These are phyloP conservation scores for Callinectes sapidus DNA, from an alignment of 2,888 invertebrate genomes.

Conservation along the genomic window DNA sequence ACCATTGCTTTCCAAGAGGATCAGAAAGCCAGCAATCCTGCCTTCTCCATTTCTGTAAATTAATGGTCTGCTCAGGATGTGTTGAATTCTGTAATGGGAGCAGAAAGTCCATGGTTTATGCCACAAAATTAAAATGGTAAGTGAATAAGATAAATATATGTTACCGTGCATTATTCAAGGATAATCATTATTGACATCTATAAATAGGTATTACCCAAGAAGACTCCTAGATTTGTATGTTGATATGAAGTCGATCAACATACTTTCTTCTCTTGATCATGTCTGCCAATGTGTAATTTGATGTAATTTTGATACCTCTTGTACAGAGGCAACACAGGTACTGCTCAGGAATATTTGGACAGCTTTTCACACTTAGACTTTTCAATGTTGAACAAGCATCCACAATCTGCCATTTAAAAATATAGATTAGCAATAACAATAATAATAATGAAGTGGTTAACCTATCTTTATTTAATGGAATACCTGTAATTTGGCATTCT, in stretches of 20 bases:
- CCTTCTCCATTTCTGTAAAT: no score
- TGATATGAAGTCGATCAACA: constrained; percentile 40
- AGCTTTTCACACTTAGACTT: constrained; percentile 36
- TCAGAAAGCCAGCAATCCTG: no score
- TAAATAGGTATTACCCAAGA: background rate
- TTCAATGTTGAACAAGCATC: constrained; percentile 26
- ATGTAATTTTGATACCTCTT: constrained; percentile 31
- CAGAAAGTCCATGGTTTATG: background rate
- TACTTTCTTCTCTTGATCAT: constrained; percentile 53
- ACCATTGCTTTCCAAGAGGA: no score
- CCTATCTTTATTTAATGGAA: no score
- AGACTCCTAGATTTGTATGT: constrained; percentile 38
- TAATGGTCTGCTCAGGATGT: no score
- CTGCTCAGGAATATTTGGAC: constrained; percentile 30
- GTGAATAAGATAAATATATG: no score
- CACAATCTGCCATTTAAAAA: constrained; percentile 33
- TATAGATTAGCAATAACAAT: background rate
- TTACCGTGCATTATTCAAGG: background rate
- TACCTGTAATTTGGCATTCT: no score
- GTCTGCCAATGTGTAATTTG: constrained; percentile 38
- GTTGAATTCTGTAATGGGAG: no score
- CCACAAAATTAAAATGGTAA: background rate
- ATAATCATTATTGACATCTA: background rate
- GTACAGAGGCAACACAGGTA: constrained; percentile 36
- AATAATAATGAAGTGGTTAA: background rate